Evolutionary conservation across 2,797 vertebrate genomes (phyloP).

Genomic region (Eurystomus glaucurus): DNA sequence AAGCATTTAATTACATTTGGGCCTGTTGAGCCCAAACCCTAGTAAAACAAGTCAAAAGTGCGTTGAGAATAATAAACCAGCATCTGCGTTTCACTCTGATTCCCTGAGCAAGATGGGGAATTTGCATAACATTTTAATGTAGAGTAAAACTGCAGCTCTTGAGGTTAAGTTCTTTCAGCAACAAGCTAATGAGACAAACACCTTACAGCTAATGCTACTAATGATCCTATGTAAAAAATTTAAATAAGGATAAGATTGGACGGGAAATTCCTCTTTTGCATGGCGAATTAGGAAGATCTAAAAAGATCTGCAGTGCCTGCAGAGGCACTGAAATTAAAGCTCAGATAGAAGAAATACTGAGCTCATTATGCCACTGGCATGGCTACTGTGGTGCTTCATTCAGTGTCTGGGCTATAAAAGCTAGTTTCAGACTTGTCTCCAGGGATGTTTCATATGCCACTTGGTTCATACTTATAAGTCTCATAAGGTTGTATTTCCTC

Average conservation of each 20-base stretch:
- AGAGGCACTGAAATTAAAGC: constrained; percentile 7
- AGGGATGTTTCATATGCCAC: neutral
- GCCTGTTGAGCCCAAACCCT: constrained; percentile 33
- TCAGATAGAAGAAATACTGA: neutral
- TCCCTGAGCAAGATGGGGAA: constrained; percentile 16
- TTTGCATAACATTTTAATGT: constrained; percentile 48
- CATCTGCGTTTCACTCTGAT: constrained; percentile 13
- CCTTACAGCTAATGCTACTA: constrained; percentile 30
- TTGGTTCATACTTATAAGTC: neutral
- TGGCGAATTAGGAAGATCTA: constrained; percentile 29
- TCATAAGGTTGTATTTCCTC: neutral
- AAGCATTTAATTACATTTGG: constrained; percentile 59
- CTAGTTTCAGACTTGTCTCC: neutral
- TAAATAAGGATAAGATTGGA: constrained; percentile 48
- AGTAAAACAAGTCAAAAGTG: constrained; percentile 66
- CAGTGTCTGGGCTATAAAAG: neutral
- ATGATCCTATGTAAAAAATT: constrained; percentile 23
- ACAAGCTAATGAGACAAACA: constrained; percentile 38
- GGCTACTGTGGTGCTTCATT: neutral
- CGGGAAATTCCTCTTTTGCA: constrained; percentile 8
- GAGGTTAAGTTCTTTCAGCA: constrained; percentile 12
- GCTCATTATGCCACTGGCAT: neutral
- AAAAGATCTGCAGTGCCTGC: constrained; percentile 1
- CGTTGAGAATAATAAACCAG: constrained; percentile 60
- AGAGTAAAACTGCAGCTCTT: constrained; percentile 26